Conservation (phyloP, 1,140 invertebrate genomes). For the Eupristina koningsbergeri region DNA sequence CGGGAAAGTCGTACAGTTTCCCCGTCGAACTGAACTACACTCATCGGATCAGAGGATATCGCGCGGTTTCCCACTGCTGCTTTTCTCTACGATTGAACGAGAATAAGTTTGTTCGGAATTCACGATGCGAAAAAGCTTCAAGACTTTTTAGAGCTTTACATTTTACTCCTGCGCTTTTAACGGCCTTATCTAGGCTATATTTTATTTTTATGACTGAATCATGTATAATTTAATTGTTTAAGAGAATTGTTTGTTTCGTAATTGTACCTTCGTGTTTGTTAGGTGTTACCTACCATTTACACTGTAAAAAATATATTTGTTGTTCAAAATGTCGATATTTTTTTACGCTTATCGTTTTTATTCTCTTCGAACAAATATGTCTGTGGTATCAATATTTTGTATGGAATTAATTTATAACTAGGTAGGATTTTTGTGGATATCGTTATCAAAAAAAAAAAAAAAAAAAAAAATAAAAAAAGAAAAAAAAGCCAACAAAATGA, state of each 20-base stretch:
- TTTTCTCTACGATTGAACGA: conserved; percentile 30
- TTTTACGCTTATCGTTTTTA: too few relatives aligned
- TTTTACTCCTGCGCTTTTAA: background rate
- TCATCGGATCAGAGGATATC: conserved; percentile 37
- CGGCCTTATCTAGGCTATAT: too few relatives aligned
- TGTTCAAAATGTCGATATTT: background rate
- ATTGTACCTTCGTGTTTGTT: too few relatives aligned
- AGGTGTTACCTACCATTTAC: too few relatives aligned
- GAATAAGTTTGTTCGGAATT: conserved; percentile 38
- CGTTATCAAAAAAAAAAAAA: too few relatives aligned
- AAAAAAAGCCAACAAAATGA: background rate
- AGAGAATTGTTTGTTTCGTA: too few relatives aligned
- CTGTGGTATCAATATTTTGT: too few relatives aligned
- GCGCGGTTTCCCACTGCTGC: conserved; percentile 15
- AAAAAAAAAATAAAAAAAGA: too few relatives aligned
- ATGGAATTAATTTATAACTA: too few relatives aligned
- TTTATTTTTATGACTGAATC: background rate
- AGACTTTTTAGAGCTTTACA: background rate
- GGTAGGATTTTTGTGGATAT: too few relatives aligned
- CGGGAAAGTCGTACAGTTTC: conserved; percentile 5
- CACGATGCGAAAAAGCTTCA: background rate
- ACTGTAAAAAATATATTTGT: background rate
- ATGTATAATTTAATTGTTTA: background rate
- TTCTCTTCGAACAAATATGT: too few relatives aligned
- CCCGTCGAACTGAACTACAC: background rate